Base-by-base conservation (phyloP, 53 echinoderm and acorn worm species). In the Holothuria leucospilota region DNA sequence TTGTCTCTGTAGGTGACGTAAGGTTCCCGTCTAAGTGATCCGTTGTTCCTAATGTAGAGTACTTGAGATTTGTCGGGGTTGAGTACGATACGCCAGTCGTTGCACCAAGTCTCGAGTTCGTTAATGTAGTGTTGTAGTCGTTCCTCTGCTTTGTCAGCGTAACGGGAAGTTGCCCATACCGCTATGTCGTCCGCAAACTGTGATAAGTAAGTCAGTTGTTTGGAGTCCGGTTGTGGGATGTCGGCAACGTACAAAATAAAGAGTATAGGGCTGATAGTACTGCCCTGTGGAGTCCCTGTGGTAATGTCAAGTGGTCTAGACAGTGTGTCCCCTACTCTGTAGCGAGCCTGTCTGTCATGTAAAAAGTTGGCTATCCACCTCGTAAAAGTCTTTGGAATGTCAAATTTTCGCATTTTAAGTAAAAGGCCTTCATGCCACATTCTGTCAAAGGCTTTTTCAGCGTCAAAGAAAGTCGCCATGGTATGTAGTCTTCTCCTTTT, bases 221-320 rank as follows among this genome's bases (percentile, higher is more conserved):
- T 15, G 60, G 60, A 15, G 60, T 13, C 13, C 60, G 13, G 60
- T 15, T 15, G 60, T 13, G 60, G 60, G 60, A 60, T 60, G 60
- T 60, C 60, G 13, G 60, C 60, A 20, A 60, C 60, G 60, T 15
- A 20, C 13, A 60, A 15, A 20, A 60, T 60, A 20, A 60, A 60
- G 60, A 60, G 60, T 13, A 60, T 60, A 60, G 60, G 60, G n/a
- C n/a, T n/a, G n/a, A n/a, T n/a, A n/a, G n/a, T n/a, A n/a, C n/a
- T n/a, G n/a, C n/a, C n/a, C n/a, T 60, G 60, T 60, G 60, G 60
- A 15, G 60, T 60, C 60, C 60, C 60, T 60, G 60, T 60, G 60
- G 60, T 60, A 20, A 60, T 60, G 60, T 60, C 13, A 15, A 60
- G 60, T 60, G 13, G 13, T 13, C 60, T 60, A n/a, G n/a, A n/a